Conservation (phyloP, 2,797 vertebrate genomes). For the Rousettus madagascariensis region DNA sequence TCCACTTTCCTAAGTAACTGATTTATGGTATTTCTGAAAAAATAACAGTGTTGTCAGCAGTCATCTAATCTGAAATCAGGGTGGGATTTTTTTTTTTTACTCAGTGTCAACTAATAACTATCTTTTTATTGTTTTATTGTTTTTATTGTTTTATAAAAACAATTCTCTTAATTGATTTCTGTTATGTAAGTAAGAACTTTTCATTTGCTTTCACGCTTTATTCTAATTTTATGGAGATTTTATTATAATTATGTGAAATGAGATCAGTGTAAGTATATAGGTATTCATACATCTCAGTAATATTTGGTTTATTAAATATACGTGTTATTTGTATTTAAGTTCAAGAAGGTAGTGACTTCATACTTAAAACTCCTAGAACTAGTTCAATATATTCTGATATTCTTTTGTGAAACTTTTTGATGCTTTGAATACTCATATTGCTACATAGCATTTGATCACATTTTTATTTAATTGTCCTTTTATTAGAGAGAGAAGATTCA, state of each 20-base stretch:
- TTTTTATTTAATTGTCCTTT: constrained; percentile 78
- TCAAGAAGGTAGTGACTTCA: constrained; percentile 44
- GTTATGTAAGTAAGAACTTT: not conserved
- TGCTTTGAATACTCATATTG: constrained; percentile 49
- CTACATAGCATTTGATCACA: constrained; percentile 39
- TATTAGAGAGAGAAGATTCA: constrained; percentile 94
- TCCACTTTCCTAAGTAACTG: not conserved
- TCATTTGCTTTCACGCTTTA: constrained; percentile 12
- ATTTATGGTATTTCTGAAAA: not conserved
- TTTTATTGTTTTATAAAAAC: not conserved
- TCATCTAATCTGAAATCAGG: constrained; percentile 21
- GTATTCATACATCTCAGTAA: not conserved
- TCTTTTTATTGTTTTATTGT: constrained; percentile 27
- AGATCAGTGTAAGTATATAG: not conserved
- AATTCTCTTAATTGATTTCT: constrained; percentile 16
- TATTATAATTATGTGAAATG: constrained; percentile 28
- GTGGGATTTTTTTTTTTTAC: not conserved
- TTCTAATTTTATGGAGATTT: constrained; percentile 13
- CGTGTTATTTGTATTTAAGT: constrained; percentile 52
- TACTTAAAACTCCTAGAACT: constrained; percentile 49
- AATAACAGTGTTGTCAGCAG: not conserved
- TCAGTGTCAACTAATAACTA: not conserved
- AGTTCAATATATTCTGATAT: constrained; percentile 36
- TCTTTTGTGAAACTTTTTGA: constrained; percentile 53
- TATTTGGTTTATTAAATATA: constrained; percentile 39